Base-by-base conservation (phyloP, 1,140 invertebrate species). In the Orussus abietinus region DNA sequence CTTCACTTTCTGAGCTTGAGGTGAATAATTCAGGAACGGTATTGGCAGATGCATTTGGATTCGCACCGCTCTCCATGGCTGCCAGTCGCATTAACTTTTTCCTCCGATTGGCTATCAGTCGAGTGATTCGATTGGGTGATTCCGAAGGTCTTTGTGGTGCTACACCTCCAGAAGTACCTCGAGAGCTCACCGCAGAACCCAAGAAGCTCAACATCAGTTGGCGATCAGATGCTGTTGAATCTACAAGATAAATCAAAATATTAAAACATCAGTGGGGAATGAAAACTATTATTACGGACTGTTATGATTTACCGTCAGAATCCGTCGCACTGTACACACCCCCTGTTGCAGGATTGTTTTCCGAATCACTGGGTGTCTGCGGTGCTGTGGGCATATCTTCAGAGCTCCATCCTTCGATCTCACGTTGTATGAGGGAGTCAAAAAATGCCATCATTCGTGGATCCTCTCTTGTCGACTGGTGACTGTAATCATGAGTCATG, bases 371-470 rank as follows among this genome's bases (percentile, higher is more conserved):
- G 1, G 60, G 55, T 4, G 55, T 60, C 26, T 59, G 55, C n/a
- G 60, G 53, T 11, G 44, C 42, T 2, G 55, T 48, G 4, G 60
- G 51, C 12, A 57, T 40, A 12, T 68, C 63, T 22, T 72, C 69
- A 0, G 67, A 71, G 22, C 65, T 70, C 77, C 85, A 82, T 10
- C 81, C 86, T 67, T 92, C 89, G 28, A 93, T 82, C 66, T 95
- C 91, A 12, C 88, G 78, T 65, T 95, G 91, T 5, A 96, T 87
- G 1, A 96, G 67, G 3, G 90, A 92, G 73, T 96, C 92, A 59
- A 96, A 96, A 69, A 96, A 96, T 13, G 92, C 92, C 84, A 96
- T 89, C 92, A 96, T 96, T 31, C 90, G 78, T 1, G 89, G 85
- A 72, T 96, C 92, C 72, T 96, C 93, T 26, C 83, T 79, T 0